These are phyloP conservation scores for Caenorhabditis virilis DNA, from an alignment of 2,888 invertebrate species.

Conservation along the genomic window DNA sequence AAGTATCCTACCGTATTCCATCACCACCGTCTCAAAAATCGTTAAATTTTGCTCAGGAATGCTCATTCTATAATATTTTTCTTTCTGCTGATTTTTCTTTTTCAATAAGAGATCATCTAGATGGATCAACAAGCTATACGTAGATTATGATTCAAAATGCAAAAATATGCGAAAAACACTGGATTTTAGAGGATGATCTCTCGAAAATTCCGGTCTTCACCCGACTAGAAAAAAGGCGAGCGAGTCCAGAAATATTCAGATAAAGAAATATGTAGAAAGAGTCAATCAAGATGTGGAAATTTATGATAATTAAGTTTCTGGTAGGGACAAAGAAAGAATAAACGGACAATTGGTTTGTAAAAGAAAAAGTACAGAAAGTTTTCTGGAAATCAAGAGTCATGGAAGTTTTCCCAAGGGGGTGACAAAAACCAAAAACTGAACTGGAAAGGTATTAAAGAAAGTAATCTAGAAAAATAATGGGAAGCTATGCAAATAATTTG, in stretches of 20 bases:
- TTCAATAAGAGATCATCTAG: no score
- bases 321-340: not conserved
- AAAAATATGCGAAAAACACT: no score
- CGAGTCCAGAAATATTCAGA: not conserved
- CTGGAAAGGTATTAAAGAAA: no score
- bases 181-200: no score
- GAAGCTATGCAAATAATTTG: no score
- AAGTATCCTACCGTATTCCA: constrained; percentile 46
- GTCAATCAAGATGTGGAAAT: not conserved
- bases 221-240: constrained; percentile 8
- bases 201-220: no score
- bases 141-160: no score
- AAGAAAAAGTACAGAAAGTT: not conserved
- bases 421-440: no score
- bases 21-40: constrained; percentile 29
- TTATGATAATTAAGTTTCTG: not conserved
- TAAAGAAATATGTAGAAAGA: not conserved
- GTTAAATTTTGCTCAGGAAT: constrained; percentile 3
- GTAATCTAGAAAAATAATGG: no score
- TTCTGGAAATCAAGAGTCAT: not conserved
- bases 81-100: not conserved
- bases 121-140: no score
- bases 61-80: constrained; percentile 1
- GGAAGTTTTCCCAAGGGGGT: not conserved
- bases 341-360: not conserved